A percentile compares a stretch with the other conserved stretches of the same genome.
These are phyloP conservation scores for Brachionus calyciflorus DNA, from an alignment of 1,140 invertebrate species.

Conservation along the genomic window DNA sequence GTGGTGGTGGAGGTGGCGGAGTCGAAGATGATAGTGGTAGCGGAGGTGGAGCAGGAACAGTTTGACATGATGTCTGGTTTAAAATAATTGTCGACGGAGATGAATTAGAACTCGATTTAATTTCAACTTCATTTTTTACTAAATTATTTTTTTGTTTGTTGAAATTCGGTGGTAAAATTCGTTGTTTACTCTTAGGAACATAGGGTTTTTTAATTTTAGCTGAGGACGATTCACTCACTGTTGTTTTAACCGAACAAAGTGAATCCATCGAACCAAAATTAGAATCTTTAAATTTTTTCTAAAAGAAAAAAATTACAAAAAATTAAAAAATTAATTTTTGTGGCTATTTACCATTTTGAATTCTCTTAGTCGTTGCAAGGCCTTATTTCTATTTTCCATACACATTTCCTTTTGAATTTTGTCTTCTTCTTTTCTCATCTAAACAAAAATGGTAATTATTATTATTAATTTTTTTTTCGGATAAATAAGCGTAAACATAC, in stretches of 20 bases:
- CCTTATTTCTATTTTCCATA: conserved; percentile 34
- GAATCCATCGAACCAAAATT: not conserved
- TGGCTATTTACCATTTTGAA: not conserved
- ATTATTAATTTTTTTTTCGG: not conserved
- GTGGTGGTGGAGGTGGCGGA: conserved; percentile 21
- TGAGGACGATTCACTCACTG: not conserved
- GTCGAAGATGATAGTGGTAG: not conserved
- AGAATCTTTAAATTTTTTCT: conserved; percentile 34
- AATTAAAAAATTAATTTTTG: conserved; percentile 3
- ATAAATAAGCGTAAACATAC: not conserved
- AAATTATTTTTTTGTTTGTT: conserved; percentile 1
- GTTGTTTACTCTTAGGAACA: conserved; percentile 32
- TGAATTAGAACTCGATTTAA: too few species aligned
- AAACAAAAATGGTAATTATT: too few species aligned
- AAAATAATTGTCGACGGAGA: too few species aligned
- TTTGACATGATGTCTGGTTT: too few species aligned
- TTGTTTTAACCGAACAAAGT: not conserved
- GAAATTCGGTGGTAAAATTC: conserved; percentile 9
- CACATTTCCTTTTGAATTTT: conserved; percentile 27
- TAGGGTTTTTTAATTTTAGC: conserved; percentile 8
- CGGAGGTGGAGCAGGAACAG: not conserved
- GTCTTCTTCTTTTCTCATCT: conserved; percentile 41
- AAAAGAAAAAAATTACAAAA: not conserved
- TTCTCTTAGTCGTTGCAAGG: conserved; percentile 23
- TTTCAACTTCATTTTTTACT: not conserved